These are phyloP conservation scores for Cydia strobilella DNA, from an alignment of 1,140 invertebrate species.

Conservation along the genomic window DNA sequence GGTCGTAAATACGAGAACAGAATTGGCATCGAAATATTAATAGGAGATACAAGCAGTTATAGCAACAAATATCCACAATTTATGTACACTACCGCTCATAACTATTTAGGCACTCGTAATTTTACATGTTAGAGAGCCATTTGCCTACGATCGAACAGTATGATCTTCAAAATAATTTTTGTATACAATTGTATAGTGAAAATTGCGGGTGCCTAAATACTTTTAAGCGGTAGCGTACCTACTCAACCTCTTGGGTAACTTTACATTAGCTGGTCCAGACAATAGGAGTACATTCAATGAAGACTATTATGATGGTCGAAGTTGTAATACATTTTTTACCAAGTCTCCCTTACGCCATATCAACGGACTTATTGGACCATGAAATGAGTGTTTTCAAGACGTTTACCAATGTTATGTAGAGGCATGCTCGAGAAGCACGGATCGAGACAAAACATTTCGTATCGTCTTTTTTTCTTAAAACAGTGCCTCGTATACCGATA, in stretches of 20 bases:
- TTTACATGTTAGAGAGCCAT: too few species aligned
- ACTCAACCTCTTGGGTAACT: not conserved
- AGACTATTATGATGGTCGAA: not conserved
- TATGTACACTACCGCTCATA: not conserved
- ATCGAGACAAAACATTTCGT: not conserved
- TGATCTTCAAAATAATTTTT: too few species aligned
- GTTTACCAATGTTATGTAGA: not conserved
- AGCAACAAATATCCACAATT: not conserved
- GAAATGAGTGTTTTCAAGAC: not conserved
- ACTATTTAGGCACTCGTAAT: too few species aligned
- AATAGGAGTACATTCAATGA: not conserved
- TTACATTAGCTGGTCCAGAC: not conserved
- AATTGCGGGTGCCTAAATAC: too few species aligned
- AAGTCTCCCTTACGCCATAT: not conserved
- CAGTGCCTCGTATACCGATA: too few species aligned
- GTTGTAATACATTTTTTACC: not conserved
- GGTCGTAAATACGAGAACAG: conserved; percentile 11
- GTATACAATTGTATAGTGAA: too few species aligned
- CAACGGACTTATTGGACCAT: not conserved
- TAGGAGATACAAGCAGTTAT: not conserved
- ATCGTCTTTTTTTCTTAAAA: not conserved
- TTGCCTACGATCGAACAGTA: too few species aligned
- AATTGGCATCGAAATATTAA: conserved; percentile 2
- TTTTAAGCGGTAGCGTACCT: too few species aligned
- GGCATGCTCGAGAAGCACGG: not conserved